Conservation (phyloP, 2,888 invertebrate genomes). For the Drosophila atripex region DNA sequence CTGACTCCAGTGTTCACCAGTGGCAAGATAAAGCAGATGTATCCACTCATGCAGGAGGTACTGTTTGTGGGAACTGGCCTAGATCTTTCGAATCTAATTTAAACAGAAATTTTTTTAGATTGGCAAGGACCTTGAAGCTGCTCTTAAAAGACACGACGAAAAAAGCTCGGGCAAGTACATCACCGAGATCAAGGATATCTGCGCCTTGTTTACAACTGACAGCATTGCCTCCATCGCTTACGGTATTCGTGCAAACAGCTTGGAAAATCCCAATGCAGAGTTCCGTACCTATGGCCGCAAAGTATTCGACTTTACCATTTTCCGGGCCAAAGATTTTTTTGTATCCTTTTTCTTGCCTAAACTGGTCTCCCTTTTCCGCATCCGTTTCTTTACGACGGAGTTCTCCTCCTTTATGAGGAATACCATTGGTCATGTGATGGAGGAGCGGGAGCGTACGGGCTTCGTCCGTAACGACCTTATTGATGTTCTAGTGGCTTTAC, state of each 20-base stretch:
- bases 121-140: conserved; percentile 68
- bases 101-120: conserved; percentile 56
- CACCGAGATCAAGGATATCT: conserved; percentile 77
- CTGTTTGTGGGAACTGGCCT: too few relatives aligned
- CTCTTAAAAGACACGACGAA: conserved; percentile 45
- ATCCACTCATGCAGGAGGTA: conserved; percentile 80
- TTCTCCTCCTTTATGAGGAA: conserved; percentile 81
- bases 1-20: conserved; percentile 84
- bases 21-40: conserved; percentile 83
- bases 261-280: conserved; percentile 78
- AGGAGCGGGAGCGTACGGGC: conserved; percentile 82
- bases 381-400: conserved; percentile 75
- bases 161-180: conserved; percentile 42
- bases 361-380: conserved; percentile 64
- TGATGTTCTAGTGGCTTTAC: conserved; percentile 84
- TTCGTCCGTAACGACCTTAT: conserved; percentile 84
- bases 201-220: conserved; percentile 80
- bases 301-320: neutral
- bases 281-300: conserved; percentile 76
- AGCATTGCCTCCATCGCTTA: conserved; percentile 81
- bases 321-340: conserved; percentile 73
- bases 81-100: too few relatives aligned
- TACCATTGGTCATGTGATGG: conserved; percentile 83
- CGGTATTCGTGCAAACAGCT: conserved; percentile 80
- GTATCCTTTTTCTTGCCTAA: conserved; percentile 80